Percentiles rank a stretch among this genome's conserved stretches.
These are phyloP conservation scores for Alcedo quadribrachys DNA, from an alignment of 2,797 vertebrate species.

Conservation along the genomic window DNA sequence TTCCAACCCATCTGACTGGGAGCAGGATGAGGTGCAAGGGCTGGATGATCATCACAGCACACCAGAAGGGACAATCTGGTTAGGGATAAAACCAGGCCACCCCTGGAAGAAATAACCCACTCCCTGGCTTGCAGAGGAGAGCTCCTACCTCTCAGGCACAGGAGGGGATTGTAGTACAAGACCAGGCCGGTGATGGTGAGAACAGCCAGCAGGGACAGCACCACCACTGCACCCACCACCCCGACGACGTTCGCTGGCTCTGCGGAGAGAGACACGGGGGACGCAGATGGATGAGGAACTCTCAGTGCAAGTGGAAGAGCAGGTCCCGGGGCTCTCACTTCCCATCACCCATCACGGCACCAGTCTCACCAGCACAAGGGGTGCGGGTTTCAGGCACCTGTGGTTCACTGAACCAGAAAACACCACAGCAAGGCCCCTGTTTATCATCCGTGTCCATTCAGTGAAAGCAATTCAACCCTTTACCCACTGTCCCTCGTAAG, in stretches of 20 bases:
- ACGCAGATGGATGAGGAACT: accelerated
- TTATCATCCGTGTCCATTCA: neutral
- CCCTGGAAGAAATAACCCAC: neutral
- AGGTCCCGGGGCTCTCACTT: neutral
- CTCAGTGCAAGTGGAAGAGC: neutral
- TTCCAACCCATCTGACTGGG: neutral
- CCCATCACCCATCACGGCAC: neutral
- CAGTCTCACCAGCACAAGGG: neutral
- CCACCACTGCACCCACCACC: slow-evolving; percentile 68
- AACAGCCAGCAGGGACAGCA: slow-evolving; percentile 72
- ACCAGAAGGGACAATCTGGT: neutral
- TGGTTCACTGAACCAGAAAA: accelerated
- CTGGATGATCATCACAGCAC: neutral
- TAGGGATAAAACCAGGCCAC: neutral
- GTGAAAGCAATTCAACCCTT: neutral
- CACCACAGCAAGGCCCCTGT: neutral
- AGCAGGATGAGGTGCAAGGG: neutral
- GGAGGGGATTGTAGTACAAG: slow-evolving; percentile 73
- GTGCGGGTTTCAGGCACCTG: accelerated
- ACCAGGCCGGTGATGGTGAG: slow-evolving; percentile 54
- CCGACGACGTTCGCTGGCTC: slow-evolving; percentile 74
- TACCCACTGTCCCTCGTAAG: neutral
- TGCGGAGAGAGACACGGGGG: neutral
- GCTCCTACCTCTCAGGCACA: slow-evolving; percentile 77
- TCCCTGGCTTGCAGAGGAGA: neutral